A percentile compares a stretch with the other conserved stretches of the same genome.
These are phyloP conservation scores for Dunckerocampus dactyliophorus DNA, from an alignment of 2,113 vertebrate genomes.

Conservation along the genomic window DNA sequence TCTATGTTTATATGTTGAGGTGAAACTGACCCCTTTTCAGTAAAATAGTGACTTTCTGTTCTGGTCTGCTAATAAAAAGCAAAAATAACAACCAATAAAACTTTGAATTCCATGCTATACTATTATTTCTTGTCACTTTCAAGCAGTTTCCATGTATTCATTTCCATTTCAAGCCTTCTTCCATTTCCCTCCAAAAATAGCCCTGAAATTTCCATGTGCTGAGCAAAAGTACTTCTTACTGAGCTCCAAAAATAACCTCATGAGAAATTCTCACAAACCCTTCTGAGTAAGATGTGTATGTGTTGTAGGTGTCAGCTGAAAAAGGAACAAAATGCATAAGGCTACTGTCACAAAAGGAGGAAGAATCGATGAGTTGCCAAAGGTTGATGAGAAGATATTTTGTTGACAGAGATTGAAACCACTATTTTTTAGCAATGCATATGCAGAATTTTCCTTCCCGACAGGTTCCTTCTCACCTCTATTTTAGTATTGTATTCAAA, in stretches of 20 bases:
- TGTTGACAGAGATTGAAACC: not conserved
- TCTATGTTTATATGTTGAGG: not conserved
- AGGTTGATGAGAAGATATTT: slow-evolving; percentile 10
- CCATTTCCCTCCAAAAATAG: slow-evolving; percentile 1
- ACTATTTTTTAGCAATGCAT: not conserved
- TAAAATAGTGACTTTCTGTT: too few relatives aligned
- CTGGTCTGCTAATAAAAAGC: too few relatives aligned
- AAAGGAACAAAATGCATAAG: not conserved
- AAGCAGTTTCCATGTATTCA: slow-evolving; percentile 8
- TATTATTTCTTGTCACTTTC: not conserved
- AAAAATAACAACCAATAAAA: too few relatives aligned
- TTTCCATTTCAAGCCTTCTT: slow-evolving; percentile 1
- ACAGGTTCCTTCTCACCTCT: not conserved
- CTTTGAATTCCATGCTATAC: not conserved
- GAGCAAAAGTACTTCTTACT: slow-evolving; percentile 38
- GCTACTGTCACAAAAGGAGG: not conserved
- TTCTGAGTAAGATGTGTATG: slow-evolving; percentile 6
- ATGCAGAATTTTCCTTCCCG: not conserved
- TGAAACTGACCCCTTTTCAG: slow-evolving; percentile 6
- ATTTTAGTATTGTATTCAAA: not conserved
- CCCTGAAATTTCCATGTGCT: slow-evolving; percentile 34
- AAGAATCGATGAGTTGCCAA: slow-evolving; percentile 7
- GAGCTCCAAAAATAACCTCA: slow-evolving; percentile 48
- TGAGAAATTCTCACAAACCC: slow-evolving; percentile 47
- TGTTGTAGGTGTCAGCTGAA: slow-evolving; percentile 3